Evolutionary conservation across 2,888 invertebrate species (phyloP), one percentile per base, ranked within the genome.

Genomic region (Philereme vetulata): DNA sequence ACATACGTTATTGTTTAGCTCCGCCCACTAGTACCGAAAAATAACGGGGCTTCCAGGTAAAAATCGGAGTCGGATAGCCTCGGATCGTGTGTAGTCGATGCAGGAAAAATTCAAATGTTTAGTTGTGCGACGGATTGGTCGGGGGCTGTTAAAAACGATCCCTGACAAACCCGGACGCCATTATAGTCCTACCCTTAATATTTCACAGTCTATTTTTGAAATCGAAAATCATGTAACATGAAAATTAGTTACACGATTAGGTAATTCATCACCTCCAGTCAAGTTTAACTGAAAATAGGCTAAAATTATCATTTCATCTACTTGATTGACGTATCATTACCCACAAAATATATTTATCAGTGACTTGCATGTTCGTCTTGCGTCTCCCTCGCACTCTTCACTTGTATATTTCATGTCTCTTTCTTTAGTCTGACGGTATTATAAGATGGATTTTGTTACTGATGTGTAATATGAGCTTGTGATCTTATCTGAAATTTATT

Each of bases 251-350:
- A 38, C 50, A 45, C 50, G 38, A 55, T 57, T 50, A 57, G 45
- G 46, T 54, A 46, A 56, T 61, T 61, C 35, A 61, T 61, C 52
- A 43, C 52, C 46, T 48, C 38, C 44, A 53, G 56, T 40, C 53
- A 51, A 46, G 52, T 46, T 62, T 51, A 61, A 51, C 56, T 53
- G 38, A 50, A 48, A 58, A 52, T 51, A 54, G 48, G 56, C 56
- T 38, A 58, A 62, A 64, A 61, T 60, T 62, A 68, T 64, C 68
- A 59, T 67, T 63, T 71, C 73, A 72, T 77, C 72, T 70, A 56
- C 59, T 45, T 81, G 84, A 84, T 79, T 82, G 84, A 84, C 82
- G 78, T 71, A 73, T 81, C 82, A 82, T 84, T 84, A 83, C 76
- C 62, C 67, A 65, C 71, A 74, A 72, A 75, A 70, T 73, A 49